Evolutionary conservation across 2,113 vertebrate species (phyloP).

Genomic region (Riparia riparia): DNA sequence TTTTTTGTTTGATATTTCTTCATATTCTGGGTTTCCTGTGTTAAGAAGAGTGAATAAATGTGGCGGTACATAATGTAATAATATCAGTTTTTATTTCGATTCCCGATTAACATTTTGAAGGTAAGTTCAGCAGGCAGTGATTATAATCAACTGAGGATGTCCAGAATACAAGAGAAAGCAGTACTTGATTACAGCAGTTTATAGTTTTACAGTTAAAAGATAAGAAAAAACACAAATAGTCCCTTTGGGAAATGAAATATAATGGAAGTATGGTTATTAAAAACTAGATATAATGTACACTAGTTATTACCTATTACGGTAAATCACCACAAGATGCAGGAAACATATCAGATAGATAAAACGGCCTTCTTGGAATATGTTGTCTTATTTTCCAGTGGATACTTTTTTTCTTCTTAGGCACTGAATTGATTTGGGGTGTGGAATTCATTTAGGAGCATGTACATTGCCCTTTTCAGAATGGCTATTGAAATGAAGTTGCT

Average conservation of each 20-base stretch:
- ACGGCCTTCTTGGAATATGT: conserved; percentile 6
- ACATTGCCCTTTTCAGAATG: conserved; percentile 9
- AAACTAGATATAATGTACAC: conserved; percentile 52
- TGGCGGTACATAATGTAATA: neutral
- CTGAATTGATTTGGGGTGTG: conserved; percentile 40
- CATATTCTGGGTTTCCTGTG: neutral
- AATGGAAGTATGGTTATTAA: conserved; percentile 68
- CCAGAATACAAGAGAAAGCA: conserved; percentile 39
- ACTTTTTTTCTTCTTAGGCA: conserved; percentile 23
- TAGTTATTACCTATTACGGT: conserved; percentile 60
- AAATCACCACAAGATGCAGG: conserved; percentile 57
- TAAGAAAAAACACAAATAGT: conserved; percentile 52
- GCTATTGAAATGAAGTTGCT: conserved; percentile 40
- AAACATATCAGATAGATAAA: conserved; percentile 55
- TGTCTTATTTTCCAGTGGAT: conserved; percentile 20
- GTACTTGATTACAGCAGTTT: conserved; percentile 57
- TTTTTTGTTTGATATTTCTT: neutral
- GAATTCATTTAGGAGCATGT: conserved; percentile 29
- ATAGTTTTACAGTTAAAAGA: conserved; percentile 66
- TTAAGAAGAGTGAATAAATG: neutral
- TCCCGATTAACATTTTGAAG: conserved; percentile 52
- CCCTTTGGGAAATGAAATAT: conserved; percentile 70
- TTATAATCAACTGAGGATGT: conserved; percentile 56
- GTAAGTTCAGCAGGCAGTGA: conserved; percentile 33
- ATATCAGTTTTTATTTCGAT: conserved; percentile 40